Conservation (phyloP, 2,113 vertebrate species). For the Corythaixoides concolor region DNA sequence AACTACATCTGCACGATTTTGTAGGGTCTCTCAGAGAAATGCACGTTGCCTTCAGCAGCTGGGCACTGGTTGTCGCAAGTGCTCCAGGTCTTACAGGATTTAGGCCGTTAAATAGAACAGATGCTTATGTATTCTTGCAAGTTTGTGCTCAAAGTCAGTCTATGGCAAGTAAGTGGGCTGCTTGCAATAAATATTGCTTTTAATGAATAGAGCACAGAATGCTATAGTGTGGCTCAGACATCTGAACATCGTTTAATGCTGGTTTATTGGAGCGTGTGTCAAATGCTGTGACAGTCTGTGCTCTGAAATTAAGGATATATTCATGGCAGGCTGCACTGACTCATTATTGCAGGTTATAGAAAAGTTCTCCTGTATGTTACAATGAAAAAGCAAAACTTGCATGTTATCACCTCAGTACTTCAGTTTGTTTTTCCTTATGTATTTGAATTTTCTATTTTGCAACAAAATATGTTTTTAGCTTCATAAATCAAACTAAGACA, state of each 20-base stretch:
- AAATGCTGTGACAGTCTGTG: background rate
- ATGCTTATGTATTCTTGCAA: background rate
- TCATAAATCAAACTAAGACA: constrained; percentile 41
- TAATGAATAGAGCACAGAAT: constrained; percentile 8
- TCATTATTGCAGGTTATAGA: background rate
- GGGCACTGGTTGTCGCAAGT: accelerated
- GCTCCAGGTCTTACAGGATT: background rate
- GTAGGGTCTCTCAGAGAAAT: background rate
- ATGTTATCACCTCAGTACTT: background rate
- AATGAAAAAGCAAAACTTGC: background rate
- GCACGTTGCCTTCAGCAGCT: background rate
- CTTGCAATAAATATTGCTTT: background rate
- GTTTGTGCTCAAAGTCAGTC: background rate
- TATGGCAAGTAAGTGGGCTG: background rate
- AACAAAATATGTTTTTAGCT: constrained; percentile 9
- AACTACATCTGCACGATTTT: accelerated
- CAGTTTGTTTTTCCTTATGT: background rate
- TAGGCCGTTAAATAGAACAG: accelerated
- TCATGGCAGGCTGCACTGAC: background rate
- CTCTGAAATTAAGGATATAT: constrained; percentile 26
- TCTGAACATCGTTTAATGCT: background rate
- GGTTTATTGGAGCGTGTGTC: constrained; percentile 49
- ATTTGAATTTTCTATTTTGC: background rate
- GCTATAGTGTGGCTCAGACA: background rate
- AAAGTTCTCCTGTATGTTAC: background rate